These are phyloP conservation scores for Olivierus martensii DNA, from an alignment of 1,140 invertebrate species.

Conservation along the genomic window DNA sequence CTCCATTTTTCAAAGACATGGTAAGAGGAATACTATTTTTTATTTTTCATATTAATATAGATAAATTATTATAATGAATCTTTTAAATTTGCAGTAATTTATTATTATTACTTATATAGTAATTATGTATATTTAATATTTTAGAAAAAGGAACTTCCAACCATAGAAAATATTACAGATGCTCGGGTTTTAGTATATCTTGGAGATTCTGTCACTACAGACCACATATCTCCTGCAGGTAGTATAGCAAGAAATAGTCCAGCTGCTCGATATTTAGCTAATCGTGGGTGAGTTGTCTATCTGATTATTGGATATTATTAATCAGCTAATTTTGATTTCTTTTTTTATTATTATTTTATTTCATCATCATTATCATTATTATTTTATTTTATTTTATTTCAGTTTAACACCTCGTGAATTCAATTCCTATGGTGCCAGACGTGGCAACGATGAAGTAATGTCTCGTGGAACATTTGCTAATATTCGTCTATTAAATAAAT, in stretches of 20 bases:
- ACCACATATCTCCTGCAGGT: slow-evolving; percentile 97
- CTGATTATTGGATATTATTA: too few species aligned
- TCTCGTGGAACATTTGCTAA: slow-evolving; percentile 95
- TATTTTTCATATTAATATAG: too few species aligned
- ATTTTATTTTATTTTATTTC: slow-evolving; percentile 16
- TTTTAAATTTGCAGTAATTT: too few species aligned
- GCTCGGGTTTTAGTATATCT: slow-evolving; percentile 72
- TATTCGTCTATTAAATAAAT: slow-evolving; percentile 88
- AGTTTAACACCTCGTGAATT: slow-evolving; percentile 84
- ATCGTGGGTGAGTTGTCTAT: slow-evolving; percentile 50
- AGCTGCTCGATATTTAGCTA: slow-evolving; percentile 71
- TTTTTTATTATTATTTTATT: background rate
- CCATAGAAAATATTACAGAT: slow-evolving; percentile 31
- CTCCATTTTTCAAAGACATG: slow-evolving; percentile 69
- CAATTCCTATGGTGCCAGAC: slow-evolving; percentile 92
- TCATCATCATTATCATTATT: too few species aligned
- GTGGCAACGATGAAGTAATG: slow-evolving; percentile 96
- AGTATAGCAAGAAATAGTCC: slow-evolving; percentile 90
- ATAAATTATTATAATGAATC: too few species aligned
- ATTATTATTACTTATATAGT: too few species aligned
- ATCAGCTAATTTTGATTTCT: too few species aligned
- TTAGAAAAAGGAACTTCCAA: slow-evolving; percentile 33
- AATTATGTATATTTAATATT: too few species aligned
- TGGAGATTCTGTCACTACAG: slow-evolving; percentile 92
- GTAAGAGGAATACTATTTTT: slow-evolving; percentile 6